These are phyloP conservation scores for Aselliscus stoliczkanus DNA, from an alignment of 2,797 vertebrate genomes.

Conservation along the genomic window DNA sequence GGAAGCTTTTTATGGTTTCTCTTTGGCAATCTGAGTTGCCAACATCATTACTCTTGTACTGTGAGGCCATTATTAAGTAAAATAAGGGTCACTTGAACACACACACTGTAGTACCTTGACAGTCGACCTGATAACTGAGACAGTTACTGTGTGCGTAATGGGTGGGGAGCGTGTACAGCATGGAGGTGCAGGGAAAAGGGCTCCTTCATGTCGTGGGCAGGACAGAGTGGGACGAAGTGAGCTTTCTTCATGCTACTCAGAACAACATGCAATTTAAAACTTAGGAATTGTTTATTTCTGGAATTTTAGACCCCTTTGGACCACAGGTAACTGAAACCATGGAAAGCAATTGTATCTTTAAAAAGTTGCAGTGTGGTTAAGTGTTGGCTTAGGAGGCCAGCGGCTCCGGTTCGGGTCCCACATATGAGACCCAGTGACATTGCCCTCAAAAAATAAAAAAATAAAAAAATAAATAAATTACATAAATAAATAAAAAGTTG, in stretches of 20 bases:
- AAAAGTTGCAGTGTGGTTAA: not conserved
- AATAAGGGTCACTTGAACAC: not conserved
- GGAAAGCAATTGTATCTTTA: not conserved
- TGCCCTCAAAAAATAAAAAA: too few species aligned
- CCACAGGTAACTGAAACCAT: not conserved
- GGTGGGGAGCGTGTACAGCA: not conserved
- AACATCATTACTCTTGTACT: not conserved
- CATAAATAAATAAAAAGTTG: too few species aligned
- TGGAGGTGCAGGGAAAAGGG: not conserved
- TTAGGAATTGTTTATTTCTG: not conserved
- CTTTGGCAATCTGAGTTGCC: not conserved
- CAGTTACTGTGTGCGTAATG: not conserved
- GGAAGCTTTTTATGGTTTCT: not conserved
- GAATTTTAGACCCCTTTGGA: not conserved
- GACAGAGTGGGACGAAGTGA: accelerated
- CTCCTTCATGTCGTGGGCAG: too few species aligned
- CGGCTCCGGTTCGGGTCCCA: too few species aligned
- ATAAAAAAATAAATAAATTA: too few species aligned
- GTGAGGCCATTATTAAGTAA: not conserved
- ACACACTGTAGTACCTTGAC: not conserved
- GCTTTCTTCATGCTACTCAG: not conserved
- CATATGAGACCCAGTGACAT: too few species aligned
- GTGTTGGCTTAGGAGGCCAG: too few species aligned
- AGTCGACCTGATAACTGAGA: not conserved
- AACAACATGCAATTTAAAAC: not conserved